phyloP scores from a whole-genome alignment of 2,888 invertebrate genomes.

The Chalcis sispes region DNA sequence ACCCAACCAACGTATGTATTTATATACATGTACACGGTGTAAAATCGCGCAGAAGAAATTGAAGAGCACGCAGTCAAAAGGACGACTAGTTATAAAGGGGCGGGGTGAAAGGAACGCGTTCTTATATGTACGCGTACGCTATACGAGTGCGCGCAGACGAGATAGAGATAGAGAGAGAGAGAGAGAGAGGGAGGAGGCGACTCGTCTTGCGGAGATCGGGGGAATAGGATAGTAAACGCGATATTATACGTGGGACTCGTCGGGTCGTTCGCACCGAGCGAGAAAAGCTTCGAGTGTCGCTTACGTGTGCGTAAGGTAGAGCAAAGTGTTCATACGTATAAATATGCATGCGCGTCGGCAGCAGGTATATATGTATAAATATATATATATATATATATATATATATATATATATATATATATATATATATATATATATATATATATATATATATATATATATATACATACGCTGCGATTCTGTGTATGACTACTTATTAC shows the following conservation, averaged over 20 bases:
- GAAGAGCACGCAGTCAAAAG: neutral
- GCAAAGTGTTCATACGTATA: too few relatives aligned
- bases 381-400: too few relatives aligned
- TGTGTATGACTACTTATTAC: constrained; percentile 24
- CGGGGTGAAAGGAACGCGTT: constrained; percentile 13
- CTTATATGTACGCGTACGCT: too few relatives aligned
- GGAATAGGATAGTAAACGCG: constrained; percentile 54
- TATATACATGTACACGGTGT: neutral
- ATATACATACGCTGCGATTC: constrained; percentile 21
- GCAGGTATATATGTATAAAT: too few relatives aligned
- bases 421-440: too few relatives aligned
- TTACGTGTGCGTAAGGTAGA: too few relatives aligned
- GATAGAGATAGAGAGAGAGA: neutral
- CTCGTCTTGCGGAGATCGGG: constrained; percentile 48
- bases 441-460: too few relatives aligned
- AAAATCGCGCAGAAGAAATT: neutral
- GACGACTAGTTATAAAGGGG: constrained; percentile 16
- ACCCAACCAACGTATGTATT: neutral
- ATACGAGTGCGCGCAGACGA: too few relatives aligned
- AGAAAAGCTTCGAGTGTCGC: too few relatives aligned
- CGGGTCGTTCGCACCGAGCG: constrained; percentile 49
- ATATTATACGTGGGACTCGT: constrained; percentile 52
- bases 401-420: too few relatives aligned
- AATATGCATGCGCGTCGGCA: too few relatives aligned
- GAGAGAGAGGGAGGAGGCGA: constrained; percentile 3